Conservation (phyloP, 2,797 vertebrate genomes). For the Rhynchotus rufescens region DNA sequence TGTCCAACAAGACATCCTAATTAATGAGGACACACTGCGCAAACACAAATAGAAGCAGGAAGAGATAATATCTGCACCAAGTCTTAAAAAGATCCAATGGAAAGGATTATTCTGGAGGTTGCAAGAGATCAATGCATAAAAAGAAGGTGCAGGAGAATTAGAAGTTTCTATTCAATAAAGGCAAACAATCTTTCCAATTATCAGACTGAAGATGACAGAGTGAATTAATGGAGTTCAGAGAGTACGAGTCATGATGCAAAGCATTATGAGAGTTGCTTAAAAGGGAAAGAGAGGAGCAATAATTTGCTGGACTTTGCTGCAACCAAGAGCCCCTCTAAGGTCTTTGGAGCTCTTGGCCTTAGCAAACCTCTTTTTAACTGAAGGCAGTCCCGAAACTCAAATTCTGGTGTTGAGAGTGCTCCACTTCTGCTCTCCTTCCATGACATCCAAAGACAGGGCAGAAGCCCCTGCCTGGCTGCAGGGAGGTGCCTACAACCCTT, state of each 20-base stretch:
- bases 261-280: background rate
- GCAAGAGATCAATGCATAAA: background rate
- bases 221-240: background rate
- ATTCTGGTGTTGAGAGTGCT: fast-evolving
- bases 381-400: background rate
- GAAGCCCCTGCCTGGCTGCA: background rate
- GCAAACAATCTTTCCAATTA: background rate
- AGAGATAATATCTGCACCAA: background rate
- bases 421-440: background rate
- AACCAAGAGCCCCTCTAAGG: background rate
- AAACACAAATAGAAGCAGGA: background rate
- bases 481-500: background rate
- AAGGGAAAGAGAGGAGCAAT: background rate
- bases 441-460: background rate
- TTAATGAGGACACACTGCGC: constrained; percentile 32
- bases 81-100: background rate
- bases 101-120: background rate
- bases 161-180: background rate
- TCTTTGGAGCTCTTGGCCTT: background rate
- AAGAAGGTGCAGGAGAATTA: background rate
- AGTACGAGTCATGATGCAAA: background rate
- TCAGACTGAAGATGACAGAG: background rate
- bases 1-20: constrained; percentile 57
- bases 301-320: fast-evolving
- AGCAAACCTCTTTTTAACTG: fast-evolving